These are phyloP conservation scores for Drosophila macrospina DNA, from an alignment of 2,888 invertebrate species.

Conservation along the genomic window DNA sequence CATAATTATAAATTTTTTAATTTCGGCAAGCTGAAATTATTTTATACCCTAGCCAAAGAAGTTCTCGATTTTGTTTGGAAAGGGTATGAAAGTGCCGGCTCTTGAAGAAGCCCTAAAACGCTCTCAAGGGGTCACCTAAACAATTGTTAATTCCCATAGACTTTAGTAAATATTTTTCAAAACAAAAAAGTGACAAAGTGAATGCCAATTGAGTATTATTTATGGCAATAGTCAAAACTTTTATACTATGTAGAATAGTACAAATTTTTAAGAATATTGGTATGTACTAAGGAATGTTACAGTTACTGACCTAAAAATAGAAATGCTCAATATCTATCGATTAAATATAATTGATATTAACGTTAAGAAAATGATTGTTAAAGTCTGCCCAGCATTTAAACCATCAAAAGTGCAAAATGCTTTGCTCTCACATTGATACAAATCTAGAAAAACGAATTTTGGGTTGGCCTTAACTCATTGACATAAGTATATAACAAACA, in stretches of 20 bases:
- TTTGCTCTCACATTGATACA: conserved; percentile 45
- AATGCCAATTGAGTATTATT: conserved; percentile 67
- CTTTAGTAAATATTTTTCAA: conserved; percentile 12
- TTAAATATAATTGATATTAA: too few species aligned
- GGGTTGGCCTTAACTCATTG: conserved; percentile 44
- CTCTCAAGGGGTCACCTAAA: conserved; percentile 29
- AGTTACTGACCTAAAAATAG: conserved; percentile 48
- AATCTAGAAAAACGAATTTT: conserved; percentile 35
- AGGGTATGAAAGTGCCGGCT: conserved; percentile 39
- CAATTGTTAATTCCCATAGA: conserved; percentile 57
- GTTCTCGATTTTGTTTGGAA: conserved; percentile 22
- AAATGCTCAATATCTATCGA: conserved; percentile 54
- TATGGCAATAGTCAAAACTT: conserved; percentile 60
- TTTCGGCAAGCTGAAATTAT: conserved; percentile 60
- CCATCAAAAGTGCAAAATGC: conserved; percentile 52
- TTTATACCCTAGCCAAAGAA: conserved; percentile 41
- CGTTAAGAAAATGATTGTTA: conserved; percentile 37
- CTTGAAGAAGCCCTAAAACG: neutral
- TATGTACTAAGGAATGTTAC: conserved; percentile 35
- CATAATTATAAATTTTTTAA: conserved; percentile 19
- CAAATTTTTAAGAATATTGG: conserved; percentile 67
- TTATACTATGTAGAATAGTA: conserved; percentile 75
- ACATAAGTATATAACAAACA: conserved; percentile 24
- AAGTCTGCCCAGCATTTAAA: conserved; percentile 71
- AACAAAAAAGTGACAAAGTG: conserved; percentile 19